Conservation (phyloP, 2,113 vertebrate genomes). For the Equus przewalskii region DNA sequence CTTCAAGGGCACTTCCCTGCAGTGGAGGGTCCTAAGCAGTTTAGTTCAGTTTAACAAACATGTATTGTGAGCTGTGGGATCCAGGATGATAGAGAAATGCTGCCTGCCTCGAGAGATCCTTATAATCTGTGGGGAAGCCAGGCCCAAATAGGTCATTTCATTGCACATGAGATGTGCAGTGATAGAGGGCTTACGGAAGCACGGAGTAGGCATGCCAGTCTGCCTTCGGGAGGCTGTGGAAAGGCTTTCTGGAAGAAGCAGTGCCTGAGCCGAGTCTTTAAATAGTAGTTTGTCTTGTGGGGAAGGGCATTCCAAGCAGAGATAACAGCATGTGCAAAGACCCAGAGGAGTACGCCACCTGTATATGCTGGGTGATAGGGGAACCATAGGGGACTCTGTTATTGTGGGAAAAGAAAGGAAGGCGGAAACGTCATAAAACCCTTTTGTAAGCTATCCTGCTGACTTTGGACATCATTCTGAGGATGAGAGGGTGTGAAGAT, state of each 20-base stretch:
- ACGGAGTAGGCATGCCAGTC: not conserved
- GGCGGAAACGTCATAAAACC: not conserved
- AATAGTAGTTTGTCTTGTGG: not conserved
- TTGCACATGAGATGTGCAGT: not conserved
- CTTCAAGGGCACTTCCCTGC: not conserved
- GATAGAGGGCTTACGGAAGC: not conserved
- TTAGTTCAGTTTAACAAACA: not conserved
- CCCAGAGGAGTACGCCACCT: not conserved
- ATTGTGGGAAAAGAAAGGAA: not conserved
- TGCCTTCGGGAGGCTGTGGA: not conserved
- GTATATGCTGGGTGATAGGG: not conserved
- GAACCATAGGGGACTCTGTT: not conserved
- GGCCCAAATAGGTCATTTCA: not conserved
- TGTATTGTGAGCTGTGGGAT: not conserved
- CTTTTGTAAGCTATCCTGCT: not conserved
- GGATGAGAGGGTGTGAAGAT: not conserved
- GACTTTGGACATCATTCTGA: not conserved
- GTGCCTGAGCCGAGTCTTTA: not conserved
- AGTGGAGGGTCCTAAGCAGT: not conserved
- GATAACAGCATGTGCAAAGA: not conserved
- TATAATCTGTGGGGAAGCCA: not conserved
- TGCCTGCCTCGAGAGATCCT: not conserved
- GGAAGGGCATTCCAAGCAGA: not conserved
- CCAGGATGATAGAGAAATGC: not conserved
- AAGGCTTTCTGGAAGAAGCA: not conserved